Percentiles rank a stretch among this genome's conserved stretches.
These are phyloP conservation scores for Seriola quinqueradiata DNA, from an alignment of 2,113 vertebrate species.

Conservation along the genomic window DNA sequence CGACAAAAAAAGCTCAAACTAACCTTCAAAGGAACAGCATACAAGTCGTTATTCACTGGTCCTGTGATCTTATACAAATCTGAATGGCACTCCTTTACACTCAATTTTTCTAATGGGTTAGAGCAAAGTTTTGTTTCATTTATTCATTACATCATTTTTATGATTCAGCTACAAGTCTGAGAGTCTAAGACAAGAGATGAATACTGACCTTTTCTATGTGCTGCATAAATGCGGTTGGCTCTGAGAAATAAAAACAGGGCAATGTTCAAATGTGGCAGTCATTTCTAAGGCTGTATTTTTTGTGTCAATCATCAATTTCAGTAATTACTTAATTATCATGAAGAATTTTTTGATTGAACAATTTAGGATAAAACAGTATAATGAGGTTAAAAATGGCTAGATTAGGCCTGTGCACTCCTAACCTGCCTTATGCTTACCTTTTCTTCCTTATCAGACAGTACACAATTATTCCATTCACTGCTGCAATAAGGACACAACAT, in stretches of 20 bases:
- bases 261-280: neutral
- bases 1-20: neutral
- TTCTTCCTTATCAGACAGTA: neutral
- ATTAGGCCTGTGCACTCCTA: too few relatives aligned
- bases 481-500: slow-evolving; percentile 18
- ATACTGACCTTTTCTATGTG: slow-evolving; percentile 36
- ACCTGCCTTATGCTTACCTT: slow-evolving; percentile 16
- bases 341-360: too few relatives aligned
- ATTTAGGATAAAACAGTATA: neutral
- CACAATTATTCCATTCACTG: neutral
- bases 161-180: neutral
- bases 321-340: too few relatives aligned
- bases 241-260: neutral
- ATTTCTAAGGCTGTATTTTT: too few relatives aligned
- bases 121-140: neutral
- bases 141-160: neutral
- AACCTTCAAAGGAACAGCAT: slow-evolving; percentile 3
- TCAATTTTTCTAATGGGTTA: slow-evolving; percentile 14
- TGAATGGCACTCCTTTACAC: neutral
- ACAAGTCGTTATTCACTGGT: neutral
- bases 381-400: too few relatives aligned
- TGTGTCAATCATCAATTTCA: too few relatives aligned
- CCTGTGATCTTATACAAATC: slow-evolving; percentile 26
- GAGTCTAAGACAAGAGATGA: neutral
- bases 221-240: slow-evolving; percentile 19